A percentile compares a stretch with the other conserved stretches of the same genome.
phyloP scores from a whole-genome alignment of 2,888 invertebrate genomes.

The Tipula helvola region DNA sequence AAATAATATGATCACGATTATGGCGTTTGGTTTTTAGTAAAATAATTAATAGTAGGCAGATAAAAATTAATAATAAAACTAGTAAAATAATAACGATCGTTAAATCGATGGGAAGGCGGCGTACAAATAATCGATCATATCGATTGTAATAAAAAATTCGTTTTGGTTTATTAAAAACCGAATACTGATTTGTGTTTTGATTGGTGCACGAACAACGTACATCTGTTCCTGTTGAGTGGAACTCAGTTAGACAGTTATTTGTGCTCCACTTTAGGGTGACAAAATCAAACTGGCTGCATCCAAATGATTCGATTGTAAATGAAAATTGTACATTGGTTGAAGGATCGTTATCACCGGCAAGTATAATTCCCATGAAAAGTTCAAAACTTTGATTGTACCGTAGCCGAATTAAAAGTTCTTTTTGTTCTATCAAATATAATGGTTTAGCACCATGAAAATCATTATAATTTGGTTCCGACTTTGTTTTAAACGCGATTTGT shows the following conservation, averaged over 20 bases:
- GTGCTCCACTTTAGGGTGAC: background rate
- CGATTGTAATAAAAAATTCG: background rate
- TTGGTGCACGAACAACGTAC: background rate
- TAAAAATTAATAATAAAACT: background rate
- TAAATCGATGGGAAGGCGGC: background rate
- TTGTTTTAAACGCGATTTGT: background rate
- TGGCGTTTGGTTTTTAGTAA: background rate
- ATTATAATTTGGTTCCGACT: background rate
- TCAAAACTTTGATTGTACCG: background rate
- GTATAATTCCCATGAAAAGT: background rate
- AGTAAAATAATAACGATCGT: background rate
- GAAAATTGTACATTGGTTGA: background rate
- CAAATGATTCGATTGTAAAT: background rate
- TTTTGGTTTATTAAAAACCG: background rate
- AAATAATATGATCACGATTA: background rate
- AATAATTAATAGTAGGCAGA: background rate
- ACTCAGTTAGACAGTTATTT: background rate
- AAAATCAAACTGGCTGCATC: background rate
- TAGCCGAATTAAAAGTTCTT: background rate
- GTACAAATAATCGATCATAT: background rate
- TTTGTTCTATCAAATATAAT: background rate
- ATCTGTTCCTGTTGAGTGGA: background rate
- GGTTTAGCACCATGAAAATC: background rate
- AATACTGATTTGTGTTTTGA: background rate
- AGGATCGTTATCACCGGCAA: background rate